These are phyloP conservation scores for Venustoraphidia nigricollis DNA, from an alignment of 2,888 invertebrate species.

Conservation along the genomic window DNA sequence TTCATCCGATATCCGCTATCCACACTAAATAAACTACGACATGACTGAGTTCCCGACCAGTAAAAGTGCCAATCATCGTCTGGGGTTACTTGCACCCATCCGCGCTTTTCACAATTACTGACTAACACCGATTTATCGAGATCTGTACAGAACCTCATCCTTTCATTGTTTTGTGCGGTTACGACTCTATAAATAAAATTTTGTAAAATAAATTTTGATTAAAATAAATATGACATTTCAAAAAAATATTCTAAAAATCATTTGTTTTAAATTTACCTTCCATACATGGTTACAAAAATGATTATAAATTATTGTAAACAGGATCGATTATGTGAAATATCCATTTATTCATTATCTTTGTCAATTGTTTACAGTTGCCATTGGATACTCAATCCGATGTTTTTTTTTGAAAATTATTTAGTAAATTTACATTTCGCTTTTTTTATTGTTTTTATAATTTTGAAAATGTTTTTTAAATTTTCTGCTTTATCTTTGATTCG, in stretches of 20 bases:
- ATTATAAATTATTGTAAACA: no score
- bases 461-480: background rate
- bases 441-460: background rate
- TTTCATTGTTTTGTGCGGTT: constrained; percentile 25
- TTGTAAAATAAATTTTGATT: background rate
- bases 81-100: constrained; percentile 74
- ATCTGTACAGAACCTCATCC: constrained; percentile 63
- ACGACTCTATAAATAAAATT: constrained; percentile 1
- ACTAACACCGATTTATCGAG: constrained; percentile 86
- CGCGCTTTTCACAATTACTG: constrained; percentile 82
- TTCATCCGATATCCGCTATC: constrained; percentile 85
- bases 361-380: no score
- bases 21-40: constrained; percentile 78
- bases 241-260: constrained; percentile 30
- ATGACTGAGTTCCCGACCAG: constrained; percentile 87
- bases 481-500: background rate
- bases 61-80: constrained; percentile 96
- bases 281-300: constrained; percentile 15
- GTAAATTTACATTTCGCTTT: background rate
- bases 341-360: no score
- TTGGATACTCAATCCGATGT: no score
- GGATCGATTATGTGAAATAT: no score
- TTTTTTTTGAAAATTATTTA: background rate
- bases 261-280: constrained; percentile 34
- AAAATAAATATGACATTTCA: constrained; percentile 1